phyloP scores from a whole-genome alignment of 1,140 invertebrate genomes.

The Drosophila malerkotliana region DNA sequence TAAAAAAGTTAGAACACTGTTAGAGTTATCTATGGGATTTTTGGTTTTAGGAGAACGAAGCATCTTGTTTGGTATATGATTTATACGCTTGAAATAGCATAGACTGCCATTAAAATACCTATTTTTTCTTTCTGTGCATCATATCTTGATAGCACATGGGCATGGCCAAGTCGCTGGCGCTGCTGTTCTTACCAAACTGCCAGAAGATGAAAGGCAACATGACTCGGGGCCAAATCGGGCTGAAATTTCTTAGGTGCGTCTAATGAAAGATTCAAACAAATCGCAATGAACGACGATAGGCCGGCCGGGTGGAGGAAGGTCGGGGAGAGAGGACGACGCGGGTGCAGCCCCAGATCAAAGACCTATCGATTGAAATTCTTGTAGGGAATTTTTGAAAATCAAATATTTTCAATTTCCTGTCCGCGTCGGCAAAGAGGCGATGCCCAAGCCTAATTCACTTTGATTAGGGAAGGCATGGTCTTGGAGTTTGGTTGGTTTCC shows the following conservation, averaged over 20 bases:
- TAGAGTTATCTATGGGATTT: not conserved
- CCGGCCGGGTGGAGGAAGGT: not conserved
- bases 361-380: constrained; percentile 46
- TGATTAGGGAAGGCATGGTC: constrained; percentile 11
- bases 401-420: constrained; percentile 52
- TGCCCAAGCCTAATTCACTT: constrained; percentile 18
- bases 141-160: constrained; percentile 26
- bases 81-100: too few relatives aligned
- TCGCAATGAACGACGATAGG: constrained; percentile 24
- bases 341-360: constrained; percentile 46
- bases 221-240: constrained; percentile 25
- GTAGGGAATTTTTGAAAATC: constrained; percentile 38
- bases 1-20: not conserved
- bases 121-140: constrained; percentile 6
- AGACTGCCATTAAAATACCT: too few relatives aligned
- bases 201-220: constrained; percentile 47
- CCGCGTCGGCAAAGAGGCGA: constrained; percentile 8
- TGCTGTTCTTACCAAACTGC: constrained; percentile 36
- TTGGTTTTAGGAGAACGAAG: not conserved
- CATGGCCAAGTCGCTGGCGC: constrained; percentile 17
- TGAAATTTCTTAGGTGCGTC: constrained; percentile 46
- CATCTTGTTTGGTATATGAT: too few relatives aligned
- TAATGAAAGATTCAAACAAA: constrained; percentile 49
- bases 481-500: not conserved
- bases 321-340: constrained; percentile 6